Evolutionary conservation across 2,888 invertebrate genomes (phyloP).

Genomic region (Andrena hattorfiana): DNA sequence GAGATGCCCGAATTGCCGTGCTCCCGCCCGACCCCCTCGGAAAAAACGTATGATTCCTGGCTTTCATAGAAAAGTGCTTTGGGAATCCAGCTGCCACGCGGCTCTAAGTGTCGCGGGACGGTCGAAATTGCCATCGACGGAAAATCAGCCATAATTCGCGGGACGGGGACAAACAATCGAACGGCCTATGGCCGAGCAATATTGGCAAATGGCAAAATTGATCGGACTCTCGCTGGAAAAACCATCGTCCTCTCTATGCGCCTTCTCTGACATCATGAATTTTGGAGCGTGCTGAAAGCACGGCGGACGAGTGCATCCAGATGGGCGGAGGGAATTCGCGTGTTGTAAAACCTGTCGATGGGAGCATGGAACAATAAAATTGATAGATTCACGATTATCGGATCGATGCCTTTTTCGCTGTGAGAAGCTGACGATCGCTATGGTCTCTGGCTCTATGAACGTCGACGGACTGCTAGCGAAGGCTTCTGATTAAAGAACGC

Average conservation of each 20-base stretch:
- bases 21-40: background rate
- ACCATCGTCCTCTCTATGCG: background rate
- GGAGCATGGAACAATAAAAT: background rate
- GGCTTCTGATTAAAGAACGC: slow-evolving; percentile 42
- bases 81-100: slow-evolving; percentile 21
- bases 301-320: background rate
- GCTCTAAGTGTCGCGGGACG: slow-evolving; percentile 23
- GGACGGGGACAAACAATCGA: background rate
- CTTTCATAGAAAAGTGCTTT: slow-evolving; percentile 4
- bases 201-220: slow-evolving; percentile 55
- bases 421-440: too few relatives aligned
- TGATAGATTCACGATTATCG: background rate
- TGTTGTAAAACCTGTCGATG: background rate
- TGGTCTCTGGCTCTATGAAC: background rate
- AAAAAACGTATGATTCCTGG: slow-evolving; percentile 53
- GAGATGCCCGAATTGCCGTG: background rate
- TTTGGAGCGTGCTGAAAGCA: slow-evolving; percentile 19
- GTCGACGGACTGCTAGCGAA: background rate
- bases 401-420: too few relatives aligned
- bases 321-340: background rate
- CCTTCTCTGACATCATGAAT: slow-evolving; percentile 25
- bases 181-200: background rate
- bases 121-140: slow-evolving; percentile 24
- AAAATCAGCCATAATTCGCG: slow-evolving; percentile 10
- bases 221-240: slow-evolving; percentile 16